Conservation (phyloP, 2,113 vertebrate genomes). For the Pionites leucogaster region DNA sequence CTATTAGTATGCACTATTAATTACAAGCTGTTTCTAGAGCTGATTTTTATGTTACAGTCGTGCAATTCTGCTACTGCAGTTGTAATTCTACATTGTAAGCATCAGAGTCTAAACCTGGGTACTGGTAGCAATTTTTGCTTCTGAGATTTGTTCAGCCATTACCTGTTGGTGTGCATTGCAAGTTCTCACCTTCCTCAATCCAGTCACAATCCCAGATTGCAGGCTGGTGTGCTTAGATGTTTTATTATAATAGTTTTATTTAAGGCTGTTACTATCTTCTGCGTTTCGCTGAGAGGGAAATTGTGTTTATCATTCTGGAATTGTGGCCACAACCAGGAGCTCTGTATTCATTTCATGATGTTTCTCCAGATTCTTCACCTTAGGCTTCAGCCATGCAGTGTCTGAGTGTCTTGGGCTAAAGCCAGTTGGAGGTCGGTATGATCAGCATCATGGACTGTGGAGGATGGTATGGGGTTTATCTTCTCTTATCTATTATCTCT, state of each 20-base stretch:
- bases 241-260: background rate
- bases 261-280: background rate
- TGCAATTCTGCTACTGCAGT: background rate
- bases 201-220: background rate
- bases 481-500: conserved; percentile 15
- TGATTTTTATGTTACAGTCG: background rate
- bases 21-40: background rate
- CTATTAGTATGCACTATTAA: background rate
- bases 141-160: background rate
- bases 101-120: background rate
- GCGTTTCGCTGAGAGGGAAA: background rate
- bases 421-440: background rate
- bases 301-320: background rate
- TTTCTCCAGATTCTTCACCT: background rate
- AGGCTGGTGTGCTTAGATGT: background rate
- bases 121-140: background rate
- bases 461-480: background rate
- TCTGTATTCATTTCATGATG: background rate
- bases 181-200: background rate
- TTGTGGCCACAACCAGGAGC: background rate
- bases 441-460: background rate
- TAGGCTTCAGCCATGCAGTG: background rate
- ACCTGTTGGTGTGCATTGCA: background rate
- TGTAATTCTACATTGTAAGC: background rate
- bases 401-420: background rate